phyloP scores from a whole-genome alignment of 2,797 vertebrate genomes.

The Chelonia mydas region DNA sequence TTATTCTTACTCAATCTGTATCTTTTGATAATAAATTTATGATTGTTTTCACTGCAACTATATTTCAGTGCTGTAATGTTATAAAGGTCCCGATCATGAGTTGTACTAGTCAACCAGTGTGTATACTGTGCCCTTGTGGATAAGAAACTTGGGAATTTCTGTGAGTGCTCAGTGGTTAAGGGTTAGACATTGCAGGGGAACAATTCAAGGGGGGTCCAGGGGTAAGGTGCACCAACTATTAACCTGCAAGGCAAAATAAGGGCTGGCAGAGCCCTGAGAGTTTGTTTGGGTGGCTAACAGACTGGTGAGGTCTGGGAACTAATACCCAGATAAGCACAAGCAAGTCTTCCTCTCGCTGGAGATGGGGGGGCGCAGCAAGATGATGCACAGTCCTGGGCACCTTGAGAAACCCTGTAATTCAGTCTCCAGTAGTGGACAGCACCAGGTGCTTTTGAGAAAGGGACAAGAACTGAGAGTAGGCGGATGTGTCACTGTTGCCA shows the following conservation, averaged over 20 bases:
- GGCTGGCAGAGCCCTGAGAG: background rate
- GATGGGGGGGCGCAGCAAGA: background rate
- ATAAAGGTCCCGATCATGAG: background rate
- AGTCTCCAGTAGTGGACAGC: background rate
- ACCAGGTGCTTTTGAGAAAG: background rate
- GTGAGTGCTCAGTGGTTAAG: background rate
- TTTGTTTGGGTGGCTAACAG: background rate
- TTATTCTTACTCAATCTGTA: background rate
- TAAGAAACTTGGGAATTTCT: background rate
- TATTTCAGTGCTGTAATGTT: background rate
- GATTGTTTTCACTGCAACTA: background rate
- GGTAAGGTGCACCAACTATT: background rate
- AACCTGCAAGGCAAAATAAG: background rate
- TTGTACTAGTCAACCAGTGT: background rate
- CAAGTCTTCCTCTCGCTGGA: background rate
- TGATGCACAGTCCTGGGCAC: background rate
- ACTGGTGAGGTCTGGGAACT: background rate
- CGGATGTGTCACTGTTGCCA: accelerated
- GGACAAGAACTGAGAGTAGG: background rate
- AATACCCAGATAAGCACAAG: background rate
- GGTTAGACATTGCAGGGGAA: background rate
- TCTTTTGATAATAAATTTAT: background rate
- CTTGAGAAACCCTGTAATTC: background rate
- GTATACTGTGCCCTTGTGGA: background rate
- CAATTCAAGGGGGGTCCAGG: background rate